A percentile compares a stretch with the other conserved stretches of the same genome.
These are phyloP conservation scores for Thereva nobilitata DNA, from an alignment of 2,888 invertebrate species.

Conservation along the genomic window DNA sequence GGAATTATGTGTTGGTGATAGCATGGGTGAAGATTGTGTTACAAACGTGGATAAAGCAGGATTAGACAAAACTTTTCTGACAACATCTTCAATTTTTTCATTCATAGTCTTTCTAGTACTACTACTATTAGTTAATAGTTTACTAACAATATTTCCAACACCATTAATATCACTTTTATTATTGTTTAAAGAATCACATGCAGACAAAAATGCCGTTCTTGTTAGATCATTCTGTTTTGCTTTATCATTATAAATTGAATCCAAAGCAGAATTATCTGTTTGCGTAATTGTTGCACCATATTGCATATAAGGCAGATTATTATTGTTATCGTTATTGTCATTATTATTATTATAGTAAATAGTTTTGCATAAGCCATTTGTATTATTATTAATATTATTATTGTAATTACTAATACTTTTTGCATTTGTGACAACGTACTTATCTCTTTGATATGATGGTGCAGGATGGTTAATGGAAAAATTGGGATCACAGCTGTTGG, in stretches of 20 bases:
- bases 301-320: no score
- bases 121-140: neutral
- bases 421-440: conserved; percentile 7
- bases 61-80: conserved; percentile 26
- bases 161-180: conserved; percentile 33
- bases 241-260: no score
- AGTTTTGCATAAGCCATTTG: neutral
- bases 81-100: conserved; percentile 16
- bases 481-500: conserved; percentile 42
- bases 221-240: no score
- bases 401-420: conserved; percentile 31
- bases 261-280: no score
- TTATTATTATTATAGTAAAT: neutral
- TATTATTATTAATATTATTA: conserved; percentile 23
- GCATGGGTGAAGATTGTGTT: conserved; percentile 31
- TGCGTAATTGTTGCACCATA: no score
- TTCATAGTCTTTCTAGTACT: conserved; percentile 6
- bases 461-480: conserved; percentile 40
- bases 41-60: conserved; percentile 37
- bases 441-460: conserved; percentile 22
- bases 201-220: no score
- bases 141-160: conserved; percentile 12
- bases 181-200: conserved; percentile 2
- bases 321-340: neutral
- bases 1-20: conserved; percentile 9